Base-by-base conservation (phyloP, 2,888 invertebrate species). In the Thereva unica region DNA sequence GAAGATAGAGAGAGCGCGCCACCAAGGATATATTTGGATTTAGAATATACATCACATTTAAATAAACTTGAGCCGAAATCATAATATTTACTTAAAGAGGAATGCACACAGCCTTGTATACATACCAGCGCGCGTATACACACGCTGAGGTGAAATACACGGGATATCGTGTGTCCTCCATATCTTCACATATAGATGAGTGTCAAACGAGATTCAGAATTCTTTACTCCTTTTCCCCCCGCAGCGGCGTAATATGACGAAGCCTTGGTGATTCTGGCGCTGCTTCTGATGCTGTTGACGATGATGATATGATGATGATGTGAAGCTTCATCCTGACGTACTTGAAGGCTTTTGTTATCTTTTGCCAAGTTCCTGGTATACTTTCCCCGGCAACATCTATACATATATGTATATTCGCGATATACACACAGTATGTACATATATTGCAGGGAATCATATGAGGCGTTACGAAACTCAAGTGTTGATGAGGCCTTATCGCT, bases 21-120 rank as follows among this genome's bases (percentile, higher is more conserved):
- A 47, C 10, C 57, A 50, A 52, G 57, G 57, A 57, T 66, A 57
- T 56, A 66, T 66, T 66, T 56, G 56, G 66, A 66, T 66, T 66
- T 66, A 57, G 57, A 66, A 56, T 56, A 66, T 56, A 57, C 57
- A 66, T 66, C 52, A 59, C 67, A 61, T 67, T 67, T 67, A 59
- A 67, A 67, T 67, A 67, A 67, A 67, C 61, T 67, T 61, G n/a
- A 67, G 54, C 54, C 67, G 41, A 67, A 67, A 61, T 67, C 67
- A 67, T 61, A 67, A 67, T 54, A 67, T 67, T 67, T 67, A 57
- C 53, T 61, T 12, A 53, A 34, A 12, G 42, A 34, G 44, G 49
- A 57, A 4, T 45, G 42, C 34, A 53, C 8, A 10, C 8, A 35
- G 12, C 9, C 8, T 10, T 23, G 61, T 47, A 9, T 9, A 34